Evolutionary conservation across 2,797 vertebrate species (phyloP).

Genomic region (Sandelia bainsii): DNA sequence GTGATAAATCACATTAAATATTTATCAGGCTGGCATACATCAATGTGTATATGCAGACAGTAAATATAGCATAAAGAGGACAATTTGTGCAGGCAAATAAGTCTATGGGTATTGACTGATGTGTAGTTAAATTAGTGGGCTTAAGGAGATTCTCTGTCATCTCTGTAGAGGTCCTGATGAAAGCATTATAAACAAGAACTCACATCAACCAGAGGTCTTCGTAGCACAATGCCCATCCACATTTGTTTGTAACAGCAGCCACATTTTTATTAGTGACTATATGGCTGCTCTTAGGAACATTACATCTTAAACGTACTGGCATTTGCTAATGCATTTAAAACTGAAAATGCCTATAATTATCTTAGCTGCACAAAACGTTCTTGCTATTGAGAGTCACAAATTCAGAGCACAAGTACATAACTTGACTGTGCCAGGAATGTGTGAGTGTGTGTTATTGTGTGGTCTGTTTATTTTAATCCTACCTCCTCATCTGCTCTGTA

Average conservation of each 20-base stretch:
- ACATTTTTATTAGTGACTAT: constrained; percentile 29
- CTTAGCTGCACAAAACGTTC: too few relatives aligned
- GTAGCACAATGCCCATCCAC: neutral
- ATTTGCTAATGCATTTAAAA: too few relatives aligned
- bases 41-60: neutral
- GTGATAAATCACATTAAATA: neutral
- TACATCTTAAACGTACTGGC: too few relatives aligned
- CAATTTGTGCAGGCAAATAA: neutral
- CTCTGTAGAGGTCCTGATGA: neutral
- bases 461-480: too few relatives aligned
- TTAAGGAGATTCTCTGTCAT: constrained; percentile 8
- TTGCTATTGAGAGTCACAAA: too few relatives aligned
- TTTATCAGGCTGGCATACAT: neutral
- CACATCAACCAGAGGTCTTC: neutral
- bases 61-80: neutral
- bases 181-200: neutral
- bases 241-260: constrained; percentile 13
- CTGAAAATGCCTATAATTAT: too few relatives aligned
- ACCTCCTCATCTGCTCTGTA: too few relatives aligned
- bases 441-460: too few relatives aligned
- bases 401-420: too few relatives aligned
- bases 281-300: too few relatives aligned
- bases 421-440: neutral
- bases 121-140: neutral
- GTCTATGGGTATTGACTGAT: constrained; percentile 12